Percentiles rank a stretch among this genome's conserved stretches.
Evolutionary conservation across 1,140 invertebrate species (phyloP).

Genomic region (Polypedilum pembai): DNA sequence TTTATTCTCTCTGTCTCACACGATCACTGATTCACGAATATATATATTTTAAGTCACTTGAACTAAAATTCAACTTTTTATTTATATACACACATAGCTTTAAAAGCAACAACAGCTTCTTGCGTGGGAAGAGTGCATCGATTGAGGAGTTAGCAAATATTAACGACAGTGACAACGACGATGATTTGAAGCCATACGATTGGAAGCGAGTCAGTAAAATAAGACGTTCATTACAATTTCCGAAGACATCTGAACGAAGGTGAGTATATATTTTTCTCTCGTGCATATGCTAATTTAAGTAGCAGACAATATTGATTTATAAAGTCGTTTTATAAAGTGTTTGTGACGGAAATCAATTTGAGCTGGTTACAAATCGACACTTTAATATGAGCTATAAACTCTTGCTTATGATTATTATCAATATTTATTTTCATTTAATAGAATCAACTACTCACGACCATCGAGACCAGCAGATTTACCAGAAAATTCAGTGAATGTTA

Average conservation of each 20-base stretch:
- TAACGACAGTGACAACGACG: conserved; percentile 31
- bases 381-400: background rate
- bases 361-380: conserved; percentile 27
- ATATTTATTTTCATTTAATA: background rate
- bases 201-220: conserved; percentile 53
- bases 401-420: background rate
- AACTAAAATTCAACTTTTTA: too few relatives aligned
- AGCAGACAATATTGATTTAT: conserved; percentile 12
- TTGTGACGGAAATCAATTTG: conserved; percentile 31
- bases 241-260: conserved; percentile 43
- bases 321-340: background rate
- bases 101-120: background rate
- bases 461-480: conserved; percentile 48
- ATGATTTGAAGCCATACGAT: conserved; percentile 38
- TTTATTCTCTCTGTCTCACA: too few relatives aligned
- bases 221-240: conserved; percentile 55
- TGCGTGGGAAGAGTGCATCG: conserved; percentile 33
- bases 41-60: too few relatives aligned
- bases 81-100: background rate
- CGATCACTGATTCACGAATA: too few relatives aligned
- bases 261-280: background rate
- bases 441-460: conserved; percentile 37
- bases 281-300: background rate
- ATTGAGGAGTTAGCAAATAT: conserved; percentile 41
- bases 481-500: conserved; percentile 45